Evolutionary conservation across 2,113 vertebrate genomes (phyloP).

Genomic region (Lepus europaeus): DNA sequence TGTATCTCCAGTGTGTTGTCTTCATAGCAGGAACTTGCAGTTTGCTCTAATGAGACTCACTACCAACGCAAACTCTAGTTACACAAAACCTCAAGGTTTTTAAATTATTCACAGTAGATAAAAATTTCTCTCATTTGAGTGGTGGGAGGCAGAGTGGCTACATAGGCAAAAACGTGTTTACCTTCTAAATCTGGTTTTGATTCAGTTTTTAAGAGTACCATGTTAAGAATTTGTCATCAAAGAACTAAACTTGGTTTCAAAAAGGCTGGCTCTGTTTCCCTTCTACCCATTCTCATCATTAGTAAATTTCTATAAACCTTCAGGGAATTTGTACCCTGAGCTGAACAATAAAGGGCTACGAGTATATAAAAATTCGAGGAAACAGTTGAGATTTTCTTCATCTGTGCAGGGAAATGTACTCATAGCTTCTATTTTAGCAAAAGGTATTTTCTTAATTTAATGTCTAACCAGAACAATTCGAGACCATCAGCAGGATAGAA

Average conservation of each 20-base stretch:
- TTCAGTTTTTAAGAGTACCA: neutral
- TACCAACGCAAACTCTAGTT: neutral
- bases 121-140: constrained; percentile 7
- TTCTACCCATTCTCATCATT: neutral
- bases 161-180: neutral
- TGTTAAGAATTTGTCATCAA: neutral
- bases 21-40: neutral
- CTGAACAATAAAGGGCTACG: neutral
- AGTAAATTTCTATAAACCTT: constrained; percentile 4
- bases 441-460: neutral
- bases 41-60: neutral
- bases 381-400: constrained; percentile 11
- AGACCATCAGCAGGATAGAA: neutral
- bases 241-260: constrained; percentile 53
- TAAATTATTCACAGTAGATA: neutral
- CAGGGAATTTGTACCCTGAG: neutral
- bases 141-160: neutral
- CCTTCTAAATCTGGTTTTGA: neutral
- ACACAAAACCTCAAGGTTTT: constrained; percentile 11
- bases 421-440: constrained; percentile 9
- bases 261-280: neutral
- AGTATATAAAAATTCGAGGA: constrained; percentile 8
- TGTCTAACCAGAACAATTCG: neutral
- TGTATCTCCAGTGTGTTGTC: neutral
- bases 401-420: neutral